Base-by-base conservation (phyloP, 2,888 invertebrate species). In the Ichneumoninae sp. region DNA sequence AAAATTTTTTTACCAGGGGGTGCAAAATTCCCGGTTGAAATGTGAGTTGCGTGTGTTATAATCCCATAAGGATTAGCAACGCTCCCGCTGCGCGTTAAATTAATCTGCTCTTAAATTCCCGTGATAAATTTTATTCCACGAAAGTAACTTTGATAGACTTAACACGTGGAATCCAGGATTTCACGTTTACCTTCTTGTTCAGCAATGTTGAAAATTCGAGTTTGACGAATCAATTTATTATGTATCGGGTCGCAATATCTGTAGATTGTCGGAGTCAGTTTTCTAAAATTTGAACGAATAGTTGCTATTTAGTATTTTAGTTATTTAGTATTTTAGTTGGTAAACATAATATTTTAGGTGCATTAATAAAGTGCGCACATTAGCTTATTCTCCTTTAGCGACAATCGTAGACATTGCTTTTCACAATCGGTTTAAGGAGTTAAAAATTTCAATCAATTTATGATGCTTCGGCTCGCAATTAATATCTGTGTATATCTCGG, bases 371-470 rank as follows among this genome's bases (percentile, higher is more conserved):
- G 52, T 19, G 22, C n/a, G 52, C 52, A 19, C 19, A 19, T 50
- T 52, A n/a, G 52, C 7, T 52, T 52, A 52, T 19, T 19, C 22
- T 7, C 19, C 22, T 47, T 44, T 57, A 57, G 57, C 57, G 26
- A 30, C 10, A 70, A 19, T 74, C 68, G 36, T 66, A 33, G 54
- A 66, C 68, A 65, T 65, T 47, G 63, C 47, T 65, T 19, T 54
- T 40, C 60, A 47, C 60, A 65, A 36, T 57, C 75, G 69, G 60
- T 54, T 73, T 63, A 70, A 75, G 52, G 22, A 77, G 30, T 19
- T 8, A 10, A 44, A 7, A 26, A 44, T 44, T 50, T n/a, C 47
- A 10, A 40, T 40, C 40, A 40, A 40, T 10, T 40, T 40, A 40
- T 10, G 10, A 10, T 40, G 40, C 40, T 2, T 40, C 40, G 8